A percentile compares a stretch with the other conserved stretches of the same genome.
phyloP scores from a whole-genome alignment of 2,113 vertebrate genomes.

The Tamias sibiricus region DNA sequence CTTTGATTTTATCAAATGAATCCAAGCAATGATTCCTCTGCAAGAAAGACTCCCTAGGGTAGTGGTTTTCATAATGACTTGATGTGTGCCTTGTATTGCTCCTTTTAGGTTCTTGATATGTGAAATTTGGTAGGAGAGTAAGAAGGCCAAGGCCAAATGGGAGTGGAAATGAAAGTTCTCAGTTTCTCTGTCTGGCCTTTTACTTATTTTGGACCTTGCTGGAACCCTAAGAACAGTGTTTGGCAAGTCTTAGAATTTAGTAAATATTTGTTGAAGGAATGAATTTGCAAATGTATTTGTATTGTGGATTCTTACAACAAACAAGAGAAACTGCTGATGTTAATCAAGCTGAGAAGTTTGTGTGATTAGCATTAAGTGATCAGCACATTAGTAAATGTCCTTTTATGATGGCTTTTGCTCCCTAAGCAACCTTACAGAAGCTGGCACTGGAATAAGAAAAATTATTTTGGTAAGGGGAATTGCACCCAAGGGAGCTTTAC shows the following conservation, averaged over 20 bases:
- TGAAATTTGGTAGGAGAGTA: not conserved
- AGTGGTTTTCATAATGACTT: not conserved
- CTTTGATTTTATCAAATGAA: not conserved
- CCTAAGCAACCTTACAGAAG: not conserved
- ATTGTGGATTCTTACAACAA: not conserved
- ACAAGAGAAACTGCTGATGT: not conserved
- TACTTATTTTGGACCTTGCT: not conserved
- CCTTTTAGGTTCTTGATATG: not conserved
- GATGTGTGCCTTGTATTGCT: not conserved
- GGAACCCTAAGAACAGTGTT: not conserved
- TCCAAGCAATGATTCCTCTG: not conserved
- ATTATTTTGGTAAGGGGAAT: too few species aligned
- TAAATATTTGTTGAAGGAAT: not conserved
- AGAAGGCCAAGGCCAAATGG: not conserved
- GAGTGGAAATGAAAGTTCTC: not conserved
- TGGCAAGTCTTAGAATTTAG: not conserved
- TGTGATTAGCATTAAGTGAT: not conserved
- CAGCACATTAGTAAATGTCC: not conserved
- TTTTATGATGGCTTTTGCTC: not conserved
- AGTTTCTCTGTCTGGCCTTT: not conserved
- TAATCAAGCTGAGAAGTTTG: not conserved
- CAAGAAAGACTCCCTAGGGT: not conserved
- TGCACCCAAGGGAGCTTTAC: too few species aligned
- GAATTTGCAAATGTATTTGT: constrained; percentile 32
- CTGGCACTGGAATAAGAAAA: not conserved